Evolutionary conservation across 2,888 invertebrate genomes (phyloP).

Genomic region (Drosophila cyrtoloma): DNA sequence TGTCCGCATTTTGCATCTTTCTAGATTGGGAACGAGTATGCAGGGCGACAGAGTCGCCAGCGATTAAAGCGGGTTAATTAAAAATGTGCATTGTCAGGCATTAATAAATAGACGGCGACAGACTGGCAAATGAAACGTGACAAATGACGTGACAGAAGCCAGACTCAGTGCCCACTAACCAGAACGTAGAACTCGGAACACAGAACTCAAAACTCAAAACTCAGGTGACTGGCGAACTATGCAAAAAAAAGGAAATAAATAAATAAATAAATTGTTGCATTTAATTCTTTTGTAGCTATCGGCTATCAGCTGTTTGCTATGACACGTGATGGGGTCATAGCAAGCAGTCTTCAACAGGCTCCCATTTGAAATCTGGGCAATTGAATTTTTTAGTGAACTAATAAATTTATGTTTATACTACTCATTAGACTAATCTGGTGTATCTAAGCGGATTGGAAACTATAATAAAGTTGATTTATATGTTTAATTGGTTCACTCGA

Average conservation of each 20-base stretch:
- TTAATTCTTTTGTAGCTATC: not conserved
- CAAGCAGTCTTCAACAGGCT: not conserved
- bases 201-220: not conserved
- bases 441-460: not conserved
- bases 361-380: not conserved
- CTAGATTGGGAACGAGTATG: constrained; percentile 22
- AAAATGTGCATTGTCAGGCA: constrained; percentile 50
- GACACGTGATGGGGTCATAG: not conserved
- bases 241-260: not conserved
- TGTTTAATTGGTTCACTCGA: not conserved
- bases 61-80: constrained; percentile 51
- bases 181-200: not conserved
- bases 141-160: constrained; percentile 49
- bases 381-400: not conserved
- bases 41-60: constrained; percentile 46
- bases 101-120: constrained; percentile 7
- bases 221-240: constrained; percentile 14
- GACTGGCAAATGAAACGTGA: constrained; percentile 66
- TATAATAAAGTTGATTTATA: not conserved
- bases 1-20: constrained; percentile 40
- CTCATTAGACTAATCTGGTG: not conserved
- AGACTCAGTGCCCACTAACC: constrained; percentile 4
- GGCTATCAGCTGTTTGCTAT: not conserved
- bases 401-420: not conserved
- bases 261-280: not conserved